Conservation (phyloP, 2,113 vertebrate species). For the Mesocricetus auratus region DNA sequence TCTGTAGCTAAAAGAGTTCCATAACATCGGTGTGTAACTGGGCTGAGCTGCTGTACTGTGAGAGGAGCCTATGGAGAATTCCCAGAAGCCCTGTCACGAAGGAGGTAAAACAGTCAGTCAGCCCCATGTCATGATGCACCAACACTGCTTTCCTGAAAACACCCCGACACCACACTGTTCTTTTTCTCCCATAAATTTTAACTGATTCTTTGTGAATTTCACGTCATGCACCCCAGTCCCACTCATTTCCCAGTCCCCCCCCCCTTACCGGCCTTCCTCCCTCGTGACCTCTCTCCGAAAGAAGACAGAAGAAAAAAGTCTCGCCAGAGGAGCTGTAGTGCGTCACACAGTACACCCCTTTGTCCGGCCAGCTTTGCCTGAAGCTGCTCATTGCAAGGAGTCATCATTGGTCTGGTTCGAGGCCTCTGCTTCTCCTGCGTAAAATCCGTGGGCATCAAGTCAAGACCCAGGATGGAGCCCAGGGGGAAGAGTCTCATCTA, state of each 20-base stretch:
- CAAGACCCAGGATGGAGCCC: background rate
- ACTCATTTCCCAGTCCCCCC: background rate
- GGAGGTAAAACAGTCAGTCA: constrained; percentile 9
- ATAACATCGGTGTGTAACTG: background rate
- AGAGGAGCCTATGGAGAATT: background rate
- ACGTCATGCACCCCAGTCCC: background rate
- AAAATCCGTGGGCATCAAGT: background rate
- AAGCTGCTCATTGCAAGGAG: background rate
- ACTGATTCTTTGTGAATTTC: background rate
- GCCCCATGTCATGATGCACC: background rate
- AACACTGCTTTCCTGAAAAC: background rate
- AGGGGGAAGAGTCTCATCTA: too few species aligned
- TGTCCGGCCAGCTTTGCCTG: background rate
- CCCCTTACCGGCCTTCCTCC: background rate
- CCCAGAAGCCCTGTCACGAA: background rate
- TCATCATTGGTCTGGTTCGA: background rate
- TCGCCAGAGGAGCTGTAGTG: background rate
- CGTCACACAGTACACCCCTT: background rate
- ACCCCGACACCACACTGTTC: background rate
- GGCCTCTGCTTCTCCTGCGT: background rate
- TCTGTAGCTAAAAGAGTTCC: constrained; percentile 29
- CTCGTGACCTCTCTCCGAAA: background rate
- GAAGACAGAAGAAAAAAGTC: background rate
- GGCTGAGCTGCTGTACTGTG: background rate
- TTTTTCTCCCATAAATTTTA: background rate